Conservation (phyloP, 30 jellyfish, hydroid and myxozoan genomes). For the Catostylus mosaicus region DNA sequence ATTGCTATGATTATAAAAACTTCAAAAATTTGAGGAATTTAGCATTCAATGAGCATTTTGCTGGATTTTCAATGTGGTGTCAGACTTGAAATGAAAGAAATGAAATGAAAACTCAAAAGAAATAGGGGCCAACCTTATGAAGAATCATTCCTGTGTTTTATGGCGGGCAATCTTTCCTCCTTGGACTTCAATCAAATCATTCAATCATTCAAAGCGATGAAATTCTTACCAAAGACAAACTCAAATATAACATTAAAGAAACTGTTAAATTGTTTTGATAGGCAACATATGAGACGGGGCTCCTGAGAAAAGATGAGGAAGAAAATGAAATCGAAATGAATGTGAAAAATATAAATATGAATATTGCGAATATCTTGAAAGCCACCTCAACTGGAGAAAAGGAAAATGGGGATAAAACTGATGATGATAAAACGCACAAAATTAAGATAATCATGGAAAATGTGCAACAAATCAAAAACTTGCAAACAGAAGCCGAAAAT, state of each 20-base stretch:
- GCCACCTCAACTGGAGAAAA: not conserved
- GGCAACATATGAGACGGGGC: slow-evolving; percentile 36
- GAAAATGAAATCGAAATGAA: slow-evolving; percentile 15
- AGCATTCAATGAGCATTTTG: no score
- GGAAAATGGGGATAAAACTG: not conserved
- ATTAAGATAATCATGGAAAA: not conserved
- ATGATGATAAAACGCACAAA: not conserved
- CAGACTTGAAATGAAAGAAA: no score
- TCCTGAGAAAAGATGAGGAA: not conserved
- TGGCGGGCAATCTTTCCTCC: no score
- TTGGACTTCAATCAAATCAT: no score
- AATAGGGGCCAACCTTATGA: no score
- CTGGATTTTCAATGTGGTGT: no score
- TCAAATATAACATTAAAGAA: not conserved
- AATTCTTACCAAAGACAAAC: no score
- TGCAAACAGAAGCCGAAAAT: slow-evolving; percentile 17
- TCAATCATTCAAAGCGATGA: no score
- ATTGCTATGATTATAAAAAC: no score
- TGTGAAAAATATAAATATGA: not conserved
- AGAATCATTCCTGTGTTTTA: no score
- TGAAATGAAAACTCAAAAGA: no score
- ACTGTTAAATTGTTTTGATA: not conserved
- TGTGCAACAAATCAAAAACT: not conserved
- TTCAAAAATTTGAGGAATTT: no score
- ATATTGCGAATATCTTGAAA: not conserved